Evolutionary conservation across 2,797 vertebrate genomes (phyloP).

Genomic region (Peromyscus nudipes): DNA sequence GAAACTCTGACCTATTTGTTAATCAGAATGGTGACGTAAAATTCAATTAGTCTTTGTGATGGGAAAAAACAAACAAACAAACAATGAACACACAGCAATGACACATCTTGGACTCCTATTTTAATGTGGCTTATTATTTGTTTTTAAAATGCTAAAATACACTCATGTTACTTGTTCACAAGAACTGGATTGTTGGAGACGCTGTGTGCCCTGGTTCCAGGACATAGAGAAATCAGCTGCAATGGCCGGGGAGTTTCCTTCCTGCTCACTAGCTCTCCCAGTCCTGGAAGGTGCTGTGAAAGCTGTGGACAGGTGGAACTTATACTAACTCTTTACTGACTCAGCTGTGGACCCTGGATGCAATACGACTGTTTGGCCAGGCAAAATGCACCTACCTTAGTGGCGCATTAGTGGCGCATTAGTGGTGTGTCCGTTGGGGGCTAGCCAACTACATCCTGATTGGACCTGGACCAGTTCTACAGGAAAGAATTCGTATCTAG

Average conservation of each 20-base stretch:
- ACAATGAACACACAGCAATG: background rate
- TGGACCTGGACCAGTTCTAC: background rate
- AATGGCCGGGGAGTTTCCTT: background rate
- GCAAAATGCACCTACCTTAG: background rate
- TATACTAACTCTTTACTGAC: background rate
- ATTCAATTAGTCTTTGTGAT: background rate
- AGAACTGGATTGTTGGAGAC: background rate
- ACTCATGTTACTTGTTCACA: background rate
- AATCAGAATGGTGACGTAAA: slow-evolving; percentile 68
- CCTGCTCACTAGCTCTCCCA: background rate
- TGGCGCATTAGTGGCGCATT: background rate
- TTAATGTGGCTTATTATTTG: background rate
- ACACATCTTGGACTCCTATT: background rate
- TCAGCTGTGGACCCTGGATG: background rate
- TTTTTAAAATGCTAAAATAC: background rate
- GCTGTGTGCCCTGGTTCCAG: background rate
- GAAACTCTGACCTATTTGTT: slow-evolving; percentile 65
- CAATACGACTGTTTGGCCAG: background rate
- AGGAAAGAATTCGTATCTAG: background rate
- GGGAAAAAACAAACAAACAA: background rate
- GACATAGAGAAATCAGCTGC: background rate
- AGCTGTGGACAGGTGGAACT: too few species aligned
- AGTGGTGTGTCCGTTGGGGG: background rate
- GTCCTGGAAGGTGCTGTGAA: background rate
- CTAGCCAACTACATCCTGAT: background rate